A percentile compares a stretch with the other conserved stretches of the same genome.
Conservation (phyloP, 1,140 invertebrate species). For the Papilio dardanus region DNA sequence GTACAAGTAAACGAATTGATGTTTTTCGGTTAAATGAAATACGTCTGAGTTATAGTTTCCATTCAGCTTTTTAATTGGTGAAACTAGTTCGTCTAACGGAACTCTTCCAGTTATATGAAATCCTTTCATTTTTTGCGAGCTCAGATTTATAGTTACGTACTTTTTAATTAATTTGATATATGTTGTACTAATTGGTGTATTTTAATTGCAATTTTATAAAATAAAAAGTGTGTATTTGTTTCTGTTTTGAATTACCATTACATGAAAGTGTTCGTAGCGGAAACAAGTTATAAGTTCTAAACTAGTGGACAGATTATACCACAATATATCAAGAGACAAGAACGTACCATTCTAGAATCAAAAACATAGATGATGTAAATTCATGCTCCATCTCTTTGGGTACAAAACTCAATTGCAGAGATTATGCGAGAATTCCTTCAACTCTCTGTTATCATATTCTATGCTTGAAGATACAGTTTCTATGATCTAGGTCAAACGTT, state of each 20-base stretch:
- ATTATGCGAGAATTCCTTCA: neutral
- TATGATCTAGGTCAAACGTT: slow-evolving; percentile 3
- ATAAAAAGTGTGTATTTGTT: neutral
- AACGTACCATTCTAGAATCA: too few relatives aligned
- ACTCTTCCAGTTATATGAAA: slow-evolving; percentile 14
- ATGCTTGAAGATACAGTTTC: neutral
- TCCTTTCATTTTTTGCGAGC: slow-evolving; percentile 30
- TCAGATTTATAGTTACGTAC: neutral
- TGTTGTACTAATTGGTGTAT: neutral
- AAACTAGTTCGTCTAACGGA: slow-evolving; percentile 34
- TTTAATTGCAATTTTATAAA: neutral
- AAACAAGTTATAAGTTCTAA: too few relatives aligned
- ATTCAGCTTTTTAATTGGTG: slow-evolving; percentile 34
- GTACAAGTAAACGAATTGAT: neutral
- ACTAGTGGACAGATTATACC: too few relatives aligned
- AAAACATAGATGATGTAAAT: too few relatives aligned
- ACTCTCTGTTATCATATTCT: neutral
- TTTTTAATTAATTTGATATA: neutral
- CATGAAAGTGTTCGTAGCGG: too few relatives aligned
- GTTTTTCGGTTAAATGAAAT: slow-evolving; percentile 14
- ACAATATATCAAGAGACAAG: too few relatives aligned
- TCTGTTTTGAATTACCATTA: too few relatives aligned
- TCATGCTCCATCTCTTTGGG: too few relatives aligned
- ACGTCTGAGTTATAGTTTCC: slow-evolving; percentile 24
- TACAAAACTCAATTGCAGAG: neutral